A percentile compares a stretch with the other conserved stretches of the same genome.
Conservation (phyloP, 1,140 invertebrate genomes). For the Octopus sinensis region DNA sequence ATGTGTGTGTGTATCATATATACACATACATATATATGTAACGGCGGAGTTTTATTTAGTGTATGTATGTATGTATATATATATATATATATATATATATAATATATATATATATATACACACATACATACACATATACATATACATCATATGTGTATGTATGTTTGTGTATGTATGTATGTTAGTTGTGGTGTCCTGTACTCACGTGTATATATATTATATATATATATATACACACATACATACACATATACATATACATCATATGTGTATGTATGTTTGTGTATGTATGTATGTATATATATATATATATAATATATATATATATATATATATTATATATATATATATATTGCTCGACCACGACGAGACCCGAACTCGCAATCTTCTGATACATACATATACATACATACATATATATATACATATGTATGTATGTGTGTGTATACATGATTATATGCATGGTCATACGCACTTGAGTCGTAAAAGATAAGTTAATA, state of each 20-base stretch:
- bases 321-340: not conserved
- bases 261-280: not conserved
- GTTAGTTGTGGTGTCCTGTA: not conserved
- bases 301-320: not conserved
- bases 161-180: not conserved
- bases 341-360: no score
- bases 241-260: not conserved
- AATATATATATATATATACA: not conserved
- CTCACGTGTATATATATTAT: not conserved
- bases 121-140: not conserved
- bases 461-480: no score
- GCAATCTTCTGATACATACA: no score
- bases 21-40: not conserved
- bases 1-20: not conserved
- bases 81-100: slow-evolving; percentile 5
- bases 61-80: not conserved
- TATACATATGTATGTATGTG: no score
- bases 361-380: no score
- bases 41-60: not conserved
- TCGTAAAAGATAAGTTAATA: no score
- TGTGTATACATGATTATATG: no score
- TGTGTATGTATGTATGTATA: not conserved
- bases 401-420: no score
- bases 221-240: not conserved
- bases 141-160: not conserved